Evolutionary conservation across 1,140 invertebrate species (phyloP), one percentile per base, ranked within the genome.

Genomic region (Ceratoteleas bidentatus): DNA sequence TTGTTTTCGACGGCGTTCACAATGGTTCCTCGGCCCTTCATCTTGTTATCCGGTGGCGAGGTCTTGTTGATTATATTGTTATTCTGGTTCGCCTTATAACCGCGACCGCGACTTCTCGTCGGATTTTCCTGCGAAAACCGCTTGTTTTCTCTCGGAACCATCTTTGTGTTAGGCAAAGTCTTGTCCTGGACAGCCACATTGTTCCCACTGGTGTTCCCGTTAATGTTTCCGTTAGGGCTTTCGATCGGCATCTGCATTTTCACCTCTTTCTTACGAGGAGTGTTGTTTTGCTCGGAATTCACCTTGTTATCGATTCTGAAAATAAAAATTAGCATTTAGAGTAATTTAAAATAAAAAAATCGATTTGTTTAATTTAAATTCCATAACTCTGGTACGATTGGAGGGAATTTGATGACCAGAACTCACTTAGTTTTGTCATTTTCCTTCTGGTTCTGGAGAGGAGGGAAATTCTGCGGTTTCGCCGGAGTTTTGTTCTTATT

Each of bases 401-500:
- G 1, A 24, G 24, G 4, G 24, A 24, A 24, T 24, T 87, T 34
- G 56, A 45, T 36, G 45, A 77, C 10, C 56, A 60, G 56, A 45
- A 77, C 10, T 58, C 61, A 56, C 24, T 61, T 75, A 54, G 77
- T 32, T 79, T 88, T 90, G 9, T 84, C 84, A 62, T 73, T 83
- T 61, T 91, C 89, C 36, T 83, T 82, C 32, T 89, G 88, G 6
- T 84, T 56, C 64, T 89, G 89, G 8, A 91, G 64, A 6, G 89
- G 87, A 36, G 90, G 90, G 61, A 90, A 90, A 38, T 90, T 90
- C 78, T 88, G 88, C 8, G 83, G 68, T 84, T 90, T 91, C 13
- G 60, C 85, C 11, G 78, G 85, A 14, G 70, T 54, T 79, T 91
- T 92, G 45, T 88, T 90, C 66, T 92, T 91, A 78, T 89, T 92